Base-by-base conservation (phyloP, 2,113 vertebrate species). In the Paradoxurus hermaphroditus region DNA sequence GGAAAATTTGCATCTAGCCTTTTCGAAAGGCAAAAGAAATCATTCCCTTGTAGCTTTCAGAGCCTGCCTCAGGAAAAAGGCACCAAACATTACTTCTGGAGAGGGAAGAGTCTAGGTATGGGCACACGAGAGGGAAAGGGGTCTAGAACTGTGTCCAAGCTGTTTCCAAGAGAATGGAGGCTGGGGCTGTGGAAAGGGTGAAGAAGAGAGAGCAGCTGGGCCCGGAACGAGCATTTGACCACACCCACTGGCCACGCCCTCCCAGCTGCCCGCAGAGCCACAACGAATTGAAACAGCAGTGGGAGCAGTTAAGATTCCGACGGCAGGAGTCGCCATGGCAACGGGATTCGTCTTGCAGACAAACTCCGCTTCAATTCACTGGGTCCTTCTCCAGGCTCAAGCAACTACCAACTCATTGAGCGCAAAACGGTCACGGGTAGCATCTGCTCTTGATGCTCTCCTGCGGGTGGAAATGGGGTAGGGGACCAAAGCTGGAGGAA, bases 241-340 rank as follows among this genome's bases (percentile, higher is more conserved):
- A 97, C 97, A 97, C 96, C 97, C 95, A 90, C 97, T 62, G 88
- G 93, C 97, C 97, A 97, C 96, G 88, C 97, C 98, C 97, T 98
- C 97, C 95, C 98, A 95, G 97, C 92, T 96, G 95, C 93, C 96
- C 65, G 90, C 96, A 95, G 94, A 97, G 94, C 83, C 92, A 39
- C 5, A 0, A 1, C 34, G 86, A 96, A 97, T 88, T 73, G 79
- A 94, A 94, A 95, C 97, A 70, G 93, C 95, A 93, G 91, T 36
- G 95, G 21, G 39, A 96, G 91, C 96, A 63, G 95, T 97, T 82
- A 67, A 73, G 97, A 97, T 97, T 98, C 97, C 95, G 44, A 88
- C 79, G 78, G 95, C 97, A 91, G 44, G 59, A 70, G 97, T 98
- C 95, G 90, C 98, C 98, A 98, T 98, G 96, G 98, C 97, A 98